Base-by-base conservation (phyloP, 2,113 vertebrate species). In the Thamnaconus septentrionalis region DNA sequence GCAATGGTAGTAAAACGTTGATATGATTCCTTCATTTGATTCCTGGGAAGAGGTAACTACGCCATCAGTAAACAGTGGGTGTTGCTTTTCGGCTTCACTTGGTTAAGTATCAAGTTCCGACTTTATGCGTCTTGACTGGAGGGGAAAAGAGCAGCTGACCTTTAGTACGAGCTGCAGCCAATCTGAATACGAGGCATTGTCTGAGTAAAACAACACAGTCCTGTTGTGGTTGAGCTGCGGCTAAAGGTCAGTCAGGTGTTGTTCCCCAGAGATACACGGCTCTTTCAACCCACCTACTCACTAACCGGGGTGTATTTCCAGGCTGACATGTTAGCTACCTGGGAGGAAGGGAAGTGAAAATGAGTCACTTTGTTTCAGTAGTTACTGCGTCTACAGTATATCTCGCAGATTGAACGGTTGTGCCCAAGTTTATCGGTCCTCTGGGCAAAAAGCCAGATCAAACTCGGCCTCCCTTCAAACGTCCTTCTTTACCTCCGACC, bases 71-170 rank as follows among this genome's bases (percentile, higher is more conserved):
- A 85, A 90, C 79, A 81, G 39, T 46, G 42, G 18, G 18, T 31
- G 18, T 31, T 31, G 18, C 1, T 31, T 31, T 31, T 31, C 18
- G 2, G 18, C 18, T 31, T 31, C 18, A 31, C 18, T 48, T 76
- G 65, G 71, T 79, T 71, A 69, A 64, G 71, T 63, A 73, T 82
- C 68, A 80, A 63, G 61, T 78, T 82, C 66, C 79, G 69, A 69
- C 79, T 79, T 79, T 73, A 82, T 72, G 59, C 64, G 70, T 85
- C 48, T 59, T 31, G 18, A 31, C 18, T 31, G 18, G 18, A 31
- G 18, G 18, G 18, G 18, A 31, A 31, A 31, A 31, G 18, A 31
- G 18, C 18, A 31, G 18, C 18, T 31, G 18, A 31, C 18, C 18
- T 31, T 31, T 31, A 31, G 18, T 31, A 62, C 31, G 41, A 4